Percentiles rank a stretch among this genome's conserved stretches.
phyloP scores from a whole-genome alignment of 1,140 invertebrate species.

The Calosoma granatense region DNA sequence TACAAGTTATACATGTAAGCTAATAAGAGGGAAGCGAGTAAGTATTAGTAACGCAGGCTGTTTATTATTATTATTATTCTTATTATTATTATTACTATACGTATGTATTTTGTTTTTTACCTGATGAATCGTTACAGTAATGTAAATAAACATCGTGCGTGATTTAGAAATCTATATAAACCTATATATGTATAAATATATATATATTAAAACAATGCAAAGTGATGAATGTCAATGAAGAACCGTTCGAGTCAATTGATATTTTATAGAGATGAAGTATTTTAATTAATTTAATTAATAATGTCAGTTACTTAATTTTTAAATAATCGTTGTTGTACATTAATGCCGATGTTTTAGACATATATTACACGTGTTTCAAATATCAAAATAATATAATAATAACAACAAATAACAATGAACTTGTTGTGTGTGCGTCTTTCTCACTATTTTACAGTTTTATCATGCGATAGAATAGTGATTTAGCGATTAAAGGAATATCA shows the following conservation, averaged over 20 bases:
- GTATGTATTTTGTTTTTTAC: background rate
- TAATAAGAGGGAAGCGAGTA: no score
- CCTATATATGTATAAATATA: no score
- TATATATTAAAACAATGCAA: no score
- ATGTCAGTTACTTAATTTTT: background rate
- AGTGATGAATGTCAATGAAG: background rate
- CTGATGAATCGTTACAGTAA: no score
- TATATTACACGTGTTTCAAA: background rate
- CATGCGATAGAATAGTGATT: no score
- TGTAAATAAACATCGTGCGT: background rate
- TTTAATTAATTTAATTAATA: slow-evolving; percentile 1
- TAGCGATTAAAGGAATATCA: no score
- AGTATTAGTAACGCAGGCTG: background rate
- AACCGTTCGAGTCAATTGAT: background rate
- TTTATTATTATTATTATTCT: background rate
- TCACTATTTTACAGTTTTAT: no score
- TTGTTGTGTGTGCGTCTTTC: no score
- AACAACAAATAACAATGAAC: no score
- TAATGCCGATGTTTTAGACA: no score
- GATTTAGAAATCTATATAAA: no score
- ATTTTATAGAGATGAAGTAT: background rate
- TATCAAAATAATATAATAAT: background rate
- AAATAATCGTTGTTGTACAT: background rate
- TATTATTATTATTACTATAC: background rate
- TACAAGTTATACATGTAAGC: background rate